A percentile compares a stretch with the other conserved stretches of the same genome.
Evolutionary conservation across 2,113 vertebrate genomes (phyloP).

Genomic region (Cathartes aura): DNA sequence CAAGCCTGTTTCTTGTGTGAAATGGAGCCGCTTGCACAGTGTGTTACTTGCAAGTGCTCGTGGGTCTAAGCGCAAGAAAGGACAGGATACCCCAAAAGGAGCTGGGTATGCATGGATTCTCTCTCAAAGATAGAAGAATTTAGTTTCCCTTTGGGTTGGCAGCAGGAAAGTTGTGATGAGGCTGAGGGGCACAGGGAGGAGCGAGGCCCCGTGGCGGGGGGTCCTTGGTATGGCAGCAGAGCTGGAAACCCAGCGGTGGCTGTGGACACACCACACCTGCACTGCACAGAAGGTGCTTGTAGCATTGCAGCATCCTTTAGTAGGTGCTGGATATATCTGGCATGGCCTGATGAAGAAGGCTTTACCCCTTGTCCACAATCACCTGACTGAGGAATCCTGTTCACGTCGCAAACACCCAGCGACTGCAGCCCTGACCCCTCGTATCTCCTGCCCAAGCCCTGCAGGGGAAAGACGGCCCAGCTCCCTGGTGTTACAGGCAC

Average conservation of each 20-base stretch:
- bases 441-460: neutral
- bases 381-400: neutral
- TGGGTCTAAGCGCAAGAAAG: neutral
- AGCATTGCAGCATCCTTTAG: neutral
- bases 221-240: neutral
- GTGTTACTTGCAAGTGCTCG: neutral
- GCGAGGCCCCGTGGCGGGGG: accelerated
- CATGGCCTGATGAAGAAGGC: neutral
- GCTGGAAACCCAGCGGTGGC: accelerated
- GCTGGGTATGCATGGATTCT: accelerated
- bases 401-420: accelerated
- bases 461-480: neutral
- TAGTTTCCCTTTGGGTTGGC: accelerated
- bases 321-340: neutral
- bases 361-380: neutral
- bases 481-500: neutral
- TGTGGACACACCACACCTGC: neutral
- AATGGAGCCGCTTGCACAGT: neutral
- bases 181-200: neutral
- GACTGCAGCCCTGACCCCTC: neutral
- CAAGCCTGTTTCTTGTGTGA: neutral
- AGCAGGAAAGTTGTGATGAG: neutral
- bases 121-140: neutral
- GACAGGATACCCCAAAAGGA: neutral
- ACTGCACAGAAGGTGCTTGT: neutral